Base-by-base conservation (phyloP, 2,888 invertebrate genomes). In the Tetrapedia diversipes region DNA sequence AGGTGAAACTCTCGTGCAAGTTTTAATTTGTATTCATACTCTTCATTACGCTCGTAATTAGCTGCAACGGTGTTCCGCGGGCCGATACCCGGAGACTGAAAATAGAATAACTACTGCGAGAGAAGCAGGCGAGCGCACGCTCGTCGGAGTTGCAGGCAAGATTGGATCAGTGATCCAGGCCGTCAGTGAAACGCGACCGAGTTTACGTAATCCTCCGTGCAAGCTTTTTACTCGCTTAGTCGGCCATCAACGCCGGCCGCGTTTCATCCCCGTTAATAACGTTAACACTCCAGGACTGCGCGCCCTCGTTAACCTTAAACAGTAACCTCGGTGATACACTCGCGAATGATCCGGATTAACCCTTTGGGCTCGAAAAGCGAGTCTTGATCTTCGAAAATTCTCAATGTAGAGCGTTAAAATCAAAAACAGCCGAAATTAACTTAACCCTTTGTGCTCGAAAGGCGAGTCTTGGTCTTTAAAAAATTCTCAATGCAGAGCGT, bases 1-100 rank as follows among this genome's bases (percentile, higher is more conserved):
- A 16, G 14, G 22, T 19, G 27, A 34, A 56, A 59, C 47, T 61
- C 34, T 51, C 43, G 61, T 43, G 61, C 74, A 71, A 71, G 71
- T 72, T 77, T 79, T 79, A 80, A 77, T 79, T 80, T 77, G 76
- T 77, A 85, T 86, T 86, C 84, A 83, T 80, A 80, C 78, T 77
- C 73, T 84, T 86, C 85, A 82, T 85, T 85, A 82, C 69, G 74
- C 69, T 47, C 76, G 75, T 85, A 86, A 86, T 85, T 86, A 86
- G 81, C 80, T 59, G 65, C 61, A 74, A 76, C 59, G 61, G 54
- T 45, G 71, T 77, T 72, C 60, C 54, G 53, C 27, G 64, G 56
- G 24, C 27, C 63, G 63, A 63, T 63, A 63, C 68, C 45, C 29
- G 67, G 67, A 16, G 76, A 63, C 41, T 64, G 14, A n/a, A 74